A percentile compares a stretch with the other conserved stretches of the same genome.
Evolutionary conservation across 2,888 invertebrate species (phyloP).

Genomic region (Masnerella sp.): DNA sequence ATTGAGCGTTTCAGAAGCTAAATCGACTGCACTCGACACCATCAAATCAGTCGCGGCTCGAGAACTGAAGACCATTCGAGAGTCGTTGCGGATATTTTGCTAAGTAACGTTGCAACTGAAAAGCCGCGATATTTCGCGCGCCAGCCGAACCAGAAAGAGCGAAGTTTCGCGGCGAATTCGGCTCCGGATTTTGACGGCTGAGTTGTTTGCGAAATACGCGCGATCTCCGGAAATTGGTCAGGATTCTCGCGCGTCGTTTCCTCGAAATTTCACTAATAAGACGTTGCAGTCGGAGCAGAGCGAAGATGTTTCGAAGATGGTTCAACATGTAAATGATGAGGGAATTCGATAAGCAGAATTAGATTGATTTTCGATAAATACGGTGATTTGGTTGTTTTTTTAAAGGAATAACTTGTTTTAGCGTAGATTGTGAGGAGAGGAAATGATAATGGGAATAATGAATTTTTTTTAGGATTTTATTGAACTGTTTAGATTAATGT

Average conservation of each 20-base stretch:
- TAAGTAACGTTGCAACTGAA: conserved; percentile 11
- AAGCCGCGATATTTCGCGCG: conserved; percentile 11
- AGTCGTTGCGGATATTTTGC: conserved; percentile 22
- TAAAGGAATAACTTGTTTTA: not conserved
- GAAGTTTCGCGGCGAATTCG: conserved; percentile 29
- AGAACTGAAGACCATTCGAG: conserved; percentile 4
- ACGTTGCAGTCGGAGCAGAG: not conserved
- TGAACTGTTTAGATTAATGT: too few relatives aligned
- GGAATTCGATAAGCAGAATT: conserved; percentile 8
- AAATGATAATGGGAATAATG: too few relatives aligned
- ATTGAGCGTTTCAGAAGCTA: conserved; percentile 7
- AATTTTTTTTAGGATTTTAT: too few relatives aligned
- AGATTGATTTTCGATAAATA: conserved; percentile 7
- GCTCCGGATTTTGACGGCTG: conserved; percentile 40
- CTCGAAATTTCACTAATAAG: conserved; percentile 10
- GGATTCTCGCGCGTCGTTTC: not conserved
- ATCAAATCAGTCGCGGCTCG: conserved; percentile 15
- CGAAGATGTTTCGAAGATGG: not conserved
- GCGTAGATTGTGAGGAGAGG: too few relatives aligned
- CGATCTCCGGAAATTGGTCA: conserved; percentile 26
- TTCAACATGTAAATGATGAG: conserved; percentile 5
- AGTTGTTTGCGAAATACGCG: conserved; percentile 40
- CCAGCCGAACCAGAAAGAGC: conserved; percentile 9
- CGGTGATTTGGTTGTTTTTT: not conserved
- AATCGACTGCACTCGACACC: conserved; percentile 4